Evolutionary conservation across 2,113 vertebrate species (phyloP).

Genomic region (Amphilophus citrinellus): DNA sequence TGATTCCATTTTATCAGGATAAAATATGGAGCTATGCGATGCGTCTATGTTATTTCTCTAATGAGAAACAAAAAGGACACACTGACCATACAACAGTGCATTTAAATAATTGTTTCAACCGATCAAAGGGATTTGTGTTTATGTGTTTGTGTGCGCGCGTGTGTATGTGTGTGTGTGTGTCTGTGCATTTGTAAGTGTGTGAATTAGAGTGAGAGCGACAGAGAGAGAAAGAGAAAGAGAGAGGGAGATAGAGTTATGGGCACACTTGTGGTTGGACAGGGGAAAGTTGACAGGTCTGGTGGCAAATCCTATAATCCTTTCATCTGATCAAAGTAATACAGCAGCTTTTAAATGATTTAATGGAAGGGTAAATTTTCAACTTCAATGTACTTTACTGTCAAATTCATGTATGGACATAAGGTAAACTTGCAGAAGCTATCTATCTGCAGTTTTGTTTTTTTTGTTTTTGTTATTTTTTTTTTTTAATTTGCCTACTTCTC

Average conservation of each 20-base stretch:
- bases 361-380: slow-evolving; percentile 67
- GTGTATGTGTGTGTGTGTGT: slow-evolving; percentile 30
- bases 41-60: slow-evolving; percentile 76
- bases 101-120: slow-evolving; percentile 85
- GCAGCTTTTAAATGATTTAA: slow-evolving; percentile 81
- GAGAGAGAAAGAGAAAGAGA: slow-evolving; percentile 35
- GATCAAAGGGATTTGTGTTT: slow-evolving; percentile 77
- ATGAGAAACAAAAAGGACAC: slow-evolving; percentile 70
- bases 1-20: slow-evolving; percentile 66
- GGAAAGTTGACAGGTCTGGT: slow-evolving; percentile 63
- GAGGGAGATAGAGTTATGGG: slow-evolving; percentile 43
- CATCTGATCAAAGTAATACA: slow-evolving; percentile 82
- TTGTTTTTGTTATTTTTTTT: not conserved
- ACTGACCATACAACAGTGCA: slow-evolving; percentile 70
- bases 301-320: slow-evolving; percentile 81
- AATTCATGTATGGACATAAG: slow-evolving; percentile 15
- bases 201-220: slow-evolving; percentile 24
- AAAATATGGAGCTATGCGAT: slow-evolving; percentile 64
- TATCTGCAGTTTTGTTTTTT: not conserved
- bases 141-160: slow-evolving; percentile 31
- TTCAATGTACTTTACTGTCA: slow-evolving; percentile 43
- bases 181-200: slow-evolving; percentile 16
- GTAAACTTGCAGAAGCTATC: not conserved
- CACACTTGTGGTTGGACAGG: slow-evolving; percentile 44
- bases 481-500: not conserved